Base-by-base conservation (phyloP, 92 coral and sea anemone genomes). In the Actinostola sp. region DNA sequence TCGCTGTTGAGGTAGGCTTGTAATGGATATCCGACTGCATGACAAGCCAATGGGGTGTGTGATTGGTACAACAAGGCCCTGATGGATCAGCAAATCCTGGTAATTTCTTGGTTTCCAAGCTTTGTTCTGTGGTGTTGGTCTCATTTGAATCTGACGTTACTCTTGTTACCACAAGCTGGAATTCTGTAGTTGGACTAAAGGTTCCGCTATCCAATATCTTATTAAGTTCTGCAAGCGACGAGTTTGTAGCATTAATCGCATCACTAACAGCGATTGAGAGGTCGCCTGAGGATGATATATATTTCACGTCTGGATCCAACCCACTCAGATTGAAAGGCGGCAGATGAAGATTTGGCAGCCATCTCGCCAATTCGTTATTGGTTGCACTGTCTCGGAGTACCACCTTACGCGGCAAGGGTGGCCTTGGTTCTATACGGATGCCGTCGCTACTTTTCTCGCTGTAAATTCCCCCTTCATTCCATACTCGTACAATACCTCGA, bases 401-500 rank as follows among this genome's bases (percentile, higher is more conserved):
- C 13, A 94, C 64, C 32, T 82, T 76, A 6, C 91, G 66, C 30
- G 51, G 50, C 2, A 92, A 87, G 20, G 98, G 97, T 12, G 89
- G 75, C 42, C 82, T 70, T 2, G 97, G 92, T 29, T 91, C 92
- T 25, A 94, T 67, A 35, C 91, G 78, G 13, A 94, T 33, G 6
- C 98, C 97, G 58, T 94, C 92, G 34, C 93, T 89, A 27, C 87
- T 72, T 23, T 84, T 81, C 23, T 91, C 97, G 12, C 72, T 52
- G 35, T 77, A 94, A 27, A 94, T 73, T 2, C 77, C 84, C 24
- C 91, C 89, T 61, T 85, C 85, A 56, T 94, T 91, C 81, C 87
- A 88, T 25, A 83, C 84, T 42, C 90, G 84, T 24, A 94, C 82
- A 16, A 94, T 83, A 5, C 90, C 85, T 12, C 93, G 92, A 63